A percentile compares a stretch with the other conserved stretches of the same genome.
These are phyloP conservation scores for Podarcis muralis DNA, from an alignment of 2,113 vertebrate species.

Conservation along the genomic window DNA sequence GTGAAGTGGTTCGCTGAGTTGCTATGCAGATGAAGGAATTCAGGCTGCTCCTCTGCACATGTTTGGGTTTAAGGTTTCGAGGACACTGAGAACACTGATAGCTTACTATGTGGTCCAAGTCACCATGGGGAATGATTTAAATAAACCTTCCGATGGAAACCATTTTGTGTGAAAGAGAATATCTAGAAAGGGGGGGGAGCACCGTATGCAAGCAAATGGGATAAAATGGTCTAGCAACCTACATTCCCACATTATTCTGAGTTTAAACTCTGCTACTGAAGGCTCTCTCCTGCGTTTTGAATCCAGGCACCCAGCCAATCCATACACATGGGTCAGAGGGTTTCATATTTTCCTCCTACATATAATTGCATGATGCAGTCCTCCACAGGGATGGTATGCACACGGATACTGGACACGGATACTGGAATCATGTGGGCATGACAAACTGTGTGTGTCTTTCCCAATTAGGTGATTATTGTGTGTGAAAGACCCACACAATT, in stretches of 20 bases:
- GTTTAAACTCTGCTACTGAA: no score
- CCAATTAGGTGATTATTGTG: neutral
- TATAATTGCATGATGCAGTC: neutral
- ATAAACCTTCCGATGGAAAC: neutral
- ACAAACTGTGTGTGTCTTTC: neutral
- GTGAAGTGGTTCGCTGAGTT: neutral
- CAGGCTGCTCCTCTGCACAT: no score
- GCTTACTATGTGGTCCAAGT: neutral
- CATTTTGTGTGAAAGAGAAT: neutral
- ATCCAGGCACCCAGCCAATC: no score
- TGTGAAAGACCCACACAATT: neutral
- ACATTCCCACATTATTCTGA: neutral
- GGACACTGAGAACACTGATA: neutral
- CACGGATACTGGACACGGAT: neutral
- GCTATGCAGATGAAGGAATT: neutral
- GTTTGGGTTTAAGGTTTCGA: neutral
- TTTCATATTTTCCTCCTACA: no score
- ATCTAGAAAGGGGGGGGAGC: no score
- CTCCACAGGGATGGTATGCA: no score
- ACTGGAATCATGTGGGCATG: neutral
- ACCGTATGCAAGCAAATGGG: no score
- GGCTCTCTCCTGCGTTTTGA: no score
- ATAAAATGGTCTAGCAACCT: no score
- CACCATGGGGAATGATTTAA: neutral
- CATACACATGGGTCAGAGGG: no score